Evolutionary conservation across 2,113 vertebrate genomes (phyloP).

Genomic region (Sinocyclocheilus rhinocerous): DNA sequence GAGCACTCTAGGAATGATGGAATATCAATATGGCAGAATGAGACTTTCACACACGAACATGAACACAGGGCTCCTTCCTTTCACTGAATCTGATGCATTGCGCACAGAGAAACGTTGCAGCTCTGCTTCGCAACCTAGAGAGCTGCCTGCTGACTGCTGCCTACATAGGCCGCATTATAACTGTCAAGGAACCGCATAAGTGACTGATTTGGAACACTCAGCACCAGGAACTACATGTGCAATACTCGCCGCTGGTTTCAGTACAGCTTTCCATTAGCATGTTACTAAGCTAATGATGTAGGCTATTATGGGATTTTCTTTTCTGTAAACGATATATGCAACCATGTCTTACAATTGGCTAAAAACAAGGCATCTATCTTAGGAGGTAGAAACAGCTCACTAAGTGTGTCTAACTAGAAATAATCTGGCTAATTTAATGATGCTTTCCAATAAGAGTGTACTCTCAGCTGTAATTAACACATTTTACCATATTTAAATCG

Average conservation of each 20-base stretch:
- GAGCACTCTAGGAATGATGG: conserved; percentile 57
- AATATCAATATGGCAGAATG: conserved; percentile 65
- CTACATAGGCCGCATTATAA: background rate
- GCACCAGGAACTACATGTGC: background rate
- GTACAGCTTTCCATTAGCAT: background rate
- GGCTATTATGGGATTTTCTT: background rate
- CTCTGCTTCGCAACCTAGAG: background rate
- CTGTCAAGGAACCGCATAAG: background rate
- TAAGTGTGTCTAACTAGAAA: background rate
- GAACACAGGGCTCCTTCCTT: conserved; percentile 53
- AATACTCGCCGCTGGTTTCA: background rate
- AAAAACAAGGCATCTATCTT: background rate
- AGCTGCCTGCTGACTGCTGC: background rate
- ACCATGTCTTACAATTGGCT: background rate
- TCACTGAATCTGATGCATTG: conserved; percentile 57
- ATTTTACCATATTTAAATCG: too few species aligned
- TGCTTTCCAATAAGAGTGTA: background rate
- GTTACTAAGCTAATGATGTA: background rate
- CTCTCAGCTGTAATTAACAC: too few species aligned
- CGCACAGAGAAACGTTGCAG: background rate
- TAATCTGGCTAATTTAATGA: background rate
- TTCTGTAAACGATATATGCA: background rate
- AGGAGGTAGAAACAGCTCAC: too few species aligned
- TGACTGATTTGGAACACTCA: background rate
- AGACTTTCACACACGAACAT: conserved; percentile 56